Conservation (phyloP, 1,140 invertebrate species). For the Helicoverpa armigera region DNA sequence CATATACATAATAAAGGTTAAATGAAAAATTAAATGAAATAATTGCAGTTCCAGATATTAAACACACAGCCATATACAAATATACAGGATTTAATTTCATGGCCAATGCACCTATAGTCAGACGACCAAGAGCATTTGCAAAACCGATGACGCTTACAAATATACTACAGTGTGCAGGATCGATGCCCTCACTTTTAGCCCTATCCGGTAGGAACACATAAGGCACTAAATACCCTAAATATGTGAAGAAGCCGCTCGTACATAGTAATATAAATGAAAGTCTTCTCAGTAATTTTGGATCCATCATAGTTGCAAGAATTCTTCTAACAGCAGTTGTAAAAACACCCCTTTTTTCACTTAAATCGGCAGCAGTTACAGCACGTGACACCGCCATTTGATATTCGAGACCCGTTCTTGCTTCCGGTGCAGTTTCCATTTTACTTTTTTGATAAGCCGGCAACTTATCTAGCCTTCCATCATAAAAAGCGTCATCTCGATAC, state of each 20-base stretch:
- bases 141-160: slow-evolving; percentile 76
- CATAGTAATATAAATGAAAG: slow-evolving; percentile 72
- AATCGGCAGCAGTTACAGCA: slow-evolving; percentile 74
- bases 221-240: slow-evolving; percentile 76
- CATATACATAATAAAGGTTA: slow-evolving; percentile 75
- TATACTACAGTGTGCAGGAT: slow-evolving; percentile 63
- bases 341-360: slow-evolving; percentile 74
- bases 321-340: slow-evolving; percentile 78
- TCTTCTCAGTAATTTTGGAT: slow-evolving; percentile 73
- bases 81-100: slow-evolving; percentile 70
- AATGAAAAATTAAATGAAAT: slow-evolving; percentile 70
- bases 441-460: slow-evolving; percentile 92
- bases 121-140: slow-evolving; percentile 72
- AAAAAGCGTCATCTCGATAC: slow-evolving; percentile 95
- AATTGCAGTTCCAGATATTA: slow-evolving; percentile 66
- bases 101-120: slow-evolving; percentile 71
- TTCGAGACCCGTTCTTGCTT: slow-evolving; percentile 78
- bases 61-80: slow-evolving; percentile 61
- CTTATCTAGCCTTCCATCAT: slow-evolving; percentile 91
- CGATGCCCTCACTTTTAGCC: slow-evolving; percentile 66
- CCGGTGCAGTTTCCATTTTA: slow-evolving; percentile 62
- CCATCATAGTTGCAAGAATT: slow-evolving; percentile 82
- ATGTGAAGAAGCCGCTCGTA: slow-evolving; percentile 71
- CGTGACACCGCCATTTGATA: slow-evolving; percentile 81
- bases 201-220: slow-evolving; percentile 74